Evolutionary conservation across 2,113 vertebrate species (phyloP).

Genomic region (Strix aluco): DNA sequence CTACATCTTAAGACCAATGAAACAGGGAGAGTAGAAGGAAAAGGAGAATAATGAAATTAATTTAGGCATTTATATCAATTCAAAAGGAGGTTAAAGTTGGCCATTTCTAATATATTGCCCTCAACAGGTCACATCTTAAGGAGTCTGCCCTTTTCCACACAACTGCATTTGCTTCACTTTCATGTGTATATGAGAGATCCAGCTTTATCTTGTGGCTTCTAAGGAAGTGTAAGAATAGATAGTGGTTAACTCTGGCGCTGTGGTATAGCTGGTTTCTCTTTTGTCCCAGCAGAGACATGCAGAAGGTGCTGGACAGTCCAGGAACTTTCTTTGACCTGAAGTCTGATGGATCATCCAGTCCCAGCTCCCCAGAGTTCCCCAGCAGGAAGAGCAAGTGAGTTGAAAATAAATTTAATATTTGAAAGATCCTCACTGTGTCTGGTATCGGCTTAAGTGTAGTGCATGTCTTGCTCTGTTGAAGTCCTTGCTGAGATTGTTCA

Average conservation of each 20-base stretch:
- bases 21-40: neutral
- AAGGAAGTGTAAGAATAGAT: neutral
- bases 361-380: constrained; percentile 69
- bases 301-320: constrained; percentile 59
- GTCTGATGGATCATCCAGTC: constrained; percentile 69
- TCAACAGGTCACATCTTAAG: neutral
- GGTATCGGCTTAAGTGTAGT: neutral
- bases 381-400: constrained; percentile 71
- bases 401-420: neutral
- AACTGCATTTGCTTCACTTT: neutral
- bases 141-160: neutral
- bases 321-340: constrained; percentile 66
- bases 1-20: neutral
- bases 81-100: neutral
- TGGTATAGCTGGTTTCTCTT: neutral
- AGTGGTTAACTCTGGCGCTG: neutral
- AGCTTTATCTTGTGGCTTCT: neutral
- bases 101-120: neutral
- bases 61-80: neutral
- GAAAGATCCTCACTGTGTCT: neutral
- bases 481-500: neutral
- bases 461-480: neutral
- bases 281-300: constrained; percentile 41
- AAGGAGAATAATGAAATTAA: neutral
- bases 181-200: neutral